phyloP scores from a whole-genome alignment of 2,888 invertebrate genomes.

The Acleris sparsana region DNA sequence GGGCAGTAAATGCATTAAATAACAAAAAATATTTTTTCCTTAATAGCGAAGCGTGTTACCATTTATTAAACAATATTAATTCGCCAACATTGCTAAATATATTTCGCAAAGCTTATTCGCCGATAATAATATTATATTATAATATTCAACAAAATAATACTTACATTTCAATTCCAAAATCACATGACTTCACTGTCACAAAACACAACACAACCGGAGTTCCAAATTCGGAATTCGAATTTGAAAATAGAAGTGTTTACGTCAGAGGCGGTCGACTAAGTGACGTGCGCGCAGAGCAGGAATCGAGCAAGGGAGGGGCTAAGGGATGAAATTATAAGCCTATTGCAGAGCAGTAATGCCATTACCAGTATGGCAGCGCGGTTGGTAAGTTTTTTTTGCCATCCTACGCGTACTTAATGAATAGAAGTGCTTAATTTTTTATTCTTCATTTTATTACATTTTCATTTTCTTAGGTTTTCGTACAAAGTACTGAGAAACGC shows the following conservation, averaged over 20 bases:
- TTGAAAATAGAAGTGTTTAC: constrained; percentile 45
- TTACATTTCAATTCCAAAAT: constrained; percentile 9
- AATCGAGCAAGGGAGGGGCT: constrained; percentile 44
- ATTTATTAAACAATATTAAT: background rate
- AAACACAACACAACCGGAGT: background rate
- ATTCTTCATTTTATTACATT: too few species aligned
- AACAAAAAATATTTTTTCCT: background rate
- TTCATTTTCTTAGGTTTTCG: too few species aligned
- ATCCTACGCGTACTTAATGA: too few species aligned
- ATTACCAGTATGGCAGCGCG: background rate
- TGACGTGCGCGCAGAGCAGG: constrained; percentile 63
- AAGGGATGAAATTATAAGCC: constrained; percentile 35
- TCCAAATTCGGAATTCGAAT: constrained; percentile 8
- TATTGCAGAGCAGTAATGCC: constrained; percentile 20
- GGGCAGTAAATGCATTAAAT: too few species aligned
- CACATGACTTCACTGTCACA: constrained; percentile 17
- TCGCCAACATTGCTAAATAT: background rate
- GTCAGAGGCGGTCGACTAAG: constrained; percentile 55
- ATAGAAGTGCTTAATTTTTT: too few species aligned
- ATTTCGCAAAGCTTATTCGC: background rate
- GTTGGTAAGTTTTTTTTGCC: background rate
- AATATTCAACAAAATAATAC: too few species aligned
- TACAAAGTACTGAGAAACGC: too few species aligned
- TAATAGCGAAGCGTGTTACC: background rate
- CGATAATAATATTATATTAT: too few species aligned